These are phyloP conservation scores for Limnephilus marmoratus DNA, from an alignment of 2,888 invertebrate genomes.

Conservation along the genomic window DNA sequence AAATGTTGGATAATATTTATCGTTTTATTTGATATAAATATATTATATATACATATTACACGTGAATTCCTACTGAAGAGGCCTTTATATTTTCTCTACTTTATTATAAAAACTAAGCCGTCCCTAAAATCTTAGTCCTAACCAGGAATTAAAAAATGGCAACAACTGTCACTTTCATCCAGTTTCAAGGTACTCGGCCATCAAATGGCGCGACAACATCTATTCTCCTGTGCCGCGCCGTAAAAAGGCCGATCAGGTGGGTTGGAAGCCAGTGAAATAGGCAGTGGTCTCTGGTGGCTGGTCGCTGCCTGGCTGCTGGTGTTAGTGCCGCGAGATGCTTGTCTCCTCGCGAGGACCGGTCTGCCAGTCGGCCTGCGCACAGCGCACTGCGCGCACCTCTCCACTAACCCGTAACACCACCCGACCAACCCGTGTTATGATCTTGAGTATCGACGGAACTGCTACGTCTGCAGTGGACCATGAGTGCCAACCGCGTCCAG, in stretches of 20 bases:
- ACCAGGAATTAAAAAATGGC: background rate
- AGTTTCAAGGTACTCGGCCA: background rate
- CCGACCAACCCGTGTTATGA: background rate
- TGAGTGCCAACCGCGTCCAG: conserved; percentile 16
- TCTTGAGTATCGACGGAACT: background rate
- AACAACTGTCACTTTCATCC: conserved; percentile 25
- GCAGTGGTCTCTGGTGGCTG: background rate
- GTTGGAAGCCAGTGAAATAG: conserved; percentile 12
- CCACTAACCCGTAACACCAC: conserved; percentile 27
- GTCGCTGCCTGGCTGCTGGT: background rate
- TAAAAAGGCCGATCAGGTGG: conserved; percentile 26
- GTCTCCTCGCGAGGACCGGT: conserved; percentile 30
- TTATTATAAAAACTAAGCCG: background rate
- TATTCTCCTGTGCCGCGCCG: conserved; percentile 8
- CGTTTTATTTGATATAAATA: background rate
- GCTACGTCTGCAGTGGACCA: conserved; percentile 8
- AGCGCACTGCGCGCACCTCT: conserved; percentile 46
- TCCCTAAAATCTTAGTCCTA: background rate
- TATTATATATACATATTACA: background rate
- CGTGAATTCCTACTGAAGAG: background rate
- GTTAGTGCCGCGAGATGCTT: conserved; percentile 14
- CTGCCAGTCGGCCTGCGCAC: conserved; percentile 50
- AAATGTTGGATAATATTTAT: background rate
- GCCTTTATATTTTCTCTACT: background rate
- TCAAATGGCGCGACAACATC: background rate